Conservation (phyloP, 2,888 invertebrate genomes). For the Philhelius pedissequus region DNA sequence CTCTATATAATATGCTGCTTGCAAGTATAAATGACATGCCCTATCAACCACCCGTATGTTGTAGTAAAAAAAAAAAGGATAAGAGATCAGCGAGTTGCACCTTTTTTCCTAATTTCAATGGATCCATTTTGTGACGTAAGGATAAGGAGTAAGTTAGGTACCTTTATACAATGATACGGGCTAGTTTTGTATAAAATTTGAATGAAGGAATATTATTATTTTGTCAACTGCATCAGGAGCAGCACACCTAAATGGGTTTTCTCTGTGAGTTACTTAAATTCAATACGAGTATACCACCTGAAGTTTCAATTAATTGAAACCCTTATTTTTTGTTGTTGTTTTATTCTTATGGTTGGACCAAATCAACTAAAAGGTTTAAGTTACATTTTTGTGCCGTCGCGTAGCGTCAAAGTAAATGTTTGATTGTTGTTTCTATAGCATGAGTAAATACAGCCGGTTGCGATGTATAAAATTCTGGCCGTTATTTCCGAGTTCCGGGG, state of each 20-base stretch:
- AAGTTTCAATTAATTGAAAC: conserved; percentile 66
- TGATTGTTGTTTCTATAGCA: conserved; percentile 34
- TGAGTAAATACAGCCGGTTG: conserved; percentile 61
- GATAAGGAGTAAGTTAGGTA: conserved; percentile 20
- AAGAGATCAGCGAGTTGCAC: conserved; percentile 51
- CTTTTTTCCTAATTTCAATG: conserved; percentile 45
- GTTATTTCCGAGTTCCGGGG: conserved; percentile 53
- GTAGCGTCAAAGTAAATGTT: conserved; percentile 11
- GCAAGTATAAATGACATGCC: conserved; percentile 31
- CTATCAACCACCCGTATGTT: conserved; percentile 55
- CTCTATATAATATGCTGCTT: neutral
- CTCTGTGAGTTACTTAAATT: conserved; percentile 35
- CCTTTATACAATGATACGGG: conserved; percentile 41
- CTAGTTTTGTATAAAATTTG: conserved; percentile 49
- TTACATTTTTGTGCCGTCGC: conserved; percentile 36
- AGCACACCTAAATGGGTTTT: neutral
- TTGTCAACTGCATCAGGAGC: conserved; percentile 49
- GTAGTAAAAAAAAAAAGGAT: conserved; percentile 39
- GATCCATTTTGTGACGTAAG: conserved; percentile 50
- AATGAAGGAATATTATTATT: conserved; percentile 28
- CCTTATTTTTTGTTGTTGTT: conserved; percentile 38
- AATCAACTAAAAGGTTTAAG: conserved; percentile 55
- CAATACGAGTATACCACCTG: conserved; percentile 68
- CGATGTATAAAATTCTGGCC: conserved; percentile 10
- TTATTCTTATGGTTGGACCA: conserved; percentile 26